Evolutionary conservation across 2,113 vertebrate species (phyloP), one percentile per base, ranked within the genome.

Genomic region (Cariama cristata): DNA sequence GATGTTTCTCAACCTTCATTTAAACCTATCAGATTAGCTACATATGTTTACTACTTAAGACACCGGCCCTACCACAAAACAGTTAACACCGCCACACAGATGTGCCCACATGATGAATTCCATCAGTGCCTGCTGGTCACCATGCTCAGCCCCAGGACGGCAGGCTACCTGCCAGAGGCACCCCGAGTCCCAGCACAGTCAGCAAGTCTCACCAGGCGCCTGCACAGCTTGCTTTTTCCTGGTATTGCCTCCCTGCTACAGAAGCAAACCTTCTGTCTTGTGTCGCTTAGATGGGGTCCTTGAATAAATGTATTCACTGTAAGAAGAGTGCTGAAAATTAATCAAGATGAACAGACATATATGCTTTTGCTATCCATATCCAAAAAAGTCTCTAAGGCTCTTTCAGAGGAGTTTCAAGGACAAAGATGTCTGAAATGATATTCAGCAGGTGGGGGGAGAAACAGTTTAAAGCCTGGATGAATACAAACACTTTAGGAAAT

Each of bases 71-170:
- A 12, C 17, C 47, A 62, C 30, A 56, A 38, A 30, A 33, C 17
- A 56, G 53, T 7, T 55, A 35, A 19, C 16, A 21, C 1, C 0
- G 3, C 23, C 32, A 55, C 0, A 0, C 28, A 72, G 81, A 59
- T 8, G 24, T 47, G 66, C 42, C 75, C 35, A 26, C 0, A 0
- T 2, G n/a, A 44, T 4, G 5, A 64, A 33, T 26, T 14, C 32
- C 62, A 55, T 35, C 19, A 11, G 58, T 73, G 76, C 72, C 63
- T 68, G 56, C 53, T 68, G 66, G 28, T 28, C n/a, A 24, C 52
- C 22, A 1, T 14, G 55, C 71, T 59, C 58, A 71, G 69, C 62
- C 67, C 3, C 47, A n/a, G 42, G 35, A 40, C 2, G 2, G 26
- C 59, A 44, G 12, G 5, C 0, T 0, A 6, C 35, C 59, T 80